Evolutionary conservation across 2,888 invertebrate genomes (phyloP), one percentile per base, ranked within the genome.

Genomic region (Erebia epiphron): DNA sequence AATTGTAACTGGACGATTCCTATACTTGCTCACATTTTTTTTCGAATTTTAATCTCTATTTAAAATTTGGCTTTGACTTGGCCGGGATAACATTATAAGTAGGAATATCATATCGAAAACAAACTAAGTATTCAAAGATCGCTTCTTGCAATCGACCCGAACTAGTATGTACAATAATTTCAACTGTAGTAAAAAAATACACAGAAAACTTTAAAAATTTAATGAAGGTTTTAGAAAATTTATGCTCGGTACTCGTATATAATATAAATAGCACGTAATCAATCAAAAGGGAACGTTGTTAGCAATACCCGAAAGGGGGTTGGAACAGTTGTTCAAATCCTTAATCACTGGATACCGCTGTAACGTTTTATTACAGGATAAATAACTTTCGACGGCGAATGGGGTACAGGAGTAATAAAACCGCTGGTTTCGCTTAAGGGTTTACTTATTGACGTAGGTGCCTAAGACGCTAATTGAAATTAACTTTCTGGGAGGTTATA

Each of bases 301-400:
- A 52, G 57, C 57, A 21, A 54, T 56, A 66, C 18, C 21, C 16
- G 16, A 43, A 56, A 7, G 18, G 10, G 41, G 60, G 16, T 10
- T 35, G 4, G 58, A 46, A 73, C 66, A 69, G 70, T 70, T 68
- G 61, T 68, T 67, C 8, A 68, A 68, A 73, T 66, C 68, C 69
- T 68, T 73, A 68, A 70, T 73, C 65, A 65, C 63, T 63, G 50
- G 21, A 58, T 67, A 68, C 49, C 10, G 50, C 13, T 56, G 54
- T 61, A 64, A 58, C 50, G 50, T 57, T 68, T 46, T 21, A 56
- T 63, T 69, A 69, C 62, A 52, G 43, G 64, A 58, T 54, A 64
- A 64, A 64, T 64, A 64, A 64, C 64, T 64, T 54, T 52, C 64
- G 35, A 54, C 64, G 64, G 64, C 54, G 16, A 64, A 64, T 54